Conservation (phyloP, 2,113 vertebrate species). For the Python bivittatus region DNA sequence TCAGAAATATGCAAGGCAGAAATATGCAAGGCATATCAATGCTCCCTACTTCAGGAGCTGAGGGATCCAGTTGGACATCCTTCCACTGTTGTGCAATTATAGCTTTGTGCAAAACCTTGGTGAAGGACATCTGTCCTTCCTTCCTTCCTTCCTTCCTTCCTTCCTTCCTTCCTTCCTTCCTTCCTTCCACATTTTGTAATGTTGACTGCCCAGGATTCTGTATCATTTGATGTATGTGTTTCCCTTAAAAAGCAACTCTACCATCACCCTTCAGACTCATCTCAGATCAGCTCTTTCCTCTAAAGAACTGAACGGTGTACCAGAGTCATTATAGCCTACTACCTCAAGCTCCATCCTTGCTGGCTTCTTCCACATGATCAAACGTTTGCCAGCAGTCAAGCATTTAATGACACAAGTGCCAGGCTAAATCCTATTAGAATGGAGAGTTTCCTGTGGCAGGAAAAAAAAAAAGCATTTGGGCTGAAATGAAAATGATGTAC, state of each 20-base stretch:
- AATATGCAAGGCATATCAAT: background rate
- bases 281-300: background rate
- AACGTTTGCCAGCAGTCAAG: background rate
- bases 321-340: background rate
- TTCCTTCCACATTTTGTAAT: background rate
- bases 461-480: background rate
- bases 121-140: background rate
- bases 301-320: background rate
- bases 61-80: background rate
- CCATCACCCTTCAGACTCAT: background rate
- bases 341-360: background rate
- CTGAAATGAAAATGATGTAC: background rate
- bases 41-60: background rate
- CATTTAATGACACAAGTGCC: background rate
- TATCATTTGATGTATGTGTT: background rate
- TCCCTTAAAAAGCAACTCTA: background rate
- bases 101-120: background rate
- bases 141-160: too few relatives aligned
- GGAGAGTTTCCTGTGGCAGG: background rate
- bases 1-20: background rate
- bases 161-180: background rate
- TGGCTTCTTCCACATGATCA: slow-evolving; percentile 13
- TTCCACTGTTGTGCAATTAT: background rate
- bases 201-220: background rate
- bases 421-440: slow-evolving; percentile 18